Percentiles rank a stretch among this genome's conserved stretches.
These are phyloP conservation scores for Caenorhabditis sp. DNA, from an alignment of 2,888 invertebrate species.

Conservation along the genomic window DNA sequence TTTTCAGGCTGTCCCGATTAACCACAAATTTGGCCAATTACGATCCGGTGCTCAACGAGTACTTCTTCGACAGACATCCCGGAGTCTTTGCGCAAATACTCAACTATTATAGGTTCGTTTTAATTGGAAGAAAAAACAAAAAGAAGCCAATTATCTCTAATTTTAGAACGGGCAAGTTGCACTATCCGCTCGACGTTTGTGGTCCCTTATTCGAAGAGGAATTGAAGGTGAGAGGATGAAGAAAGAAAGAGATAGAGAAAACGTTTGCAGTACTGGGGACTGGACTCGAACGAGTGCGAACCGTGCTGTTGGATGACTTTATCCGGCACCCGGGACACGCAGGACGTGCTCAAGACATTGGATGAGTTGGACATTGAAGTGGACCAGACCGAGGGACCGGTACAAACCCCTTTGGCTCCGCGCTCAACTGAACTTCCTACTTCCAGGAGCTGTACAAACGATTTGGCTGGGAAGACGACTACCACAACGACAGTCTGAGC, in stretches of 20 bases:
- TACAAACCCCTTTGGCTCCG: too few species aligned
- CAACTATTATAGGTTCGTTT: conserved; percentile 88
- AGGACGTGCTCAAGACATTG: conserved; percentile 82
- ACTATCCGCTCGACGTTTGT: conserved; percentile 99
- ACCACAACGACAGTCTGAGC: conserved; percentile 86
- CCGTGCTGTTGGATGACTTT: conserved; percentile 97
- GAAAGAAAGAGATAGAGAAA: too few species aligned
- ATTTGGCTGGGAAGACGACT: conserved; percentile 97
- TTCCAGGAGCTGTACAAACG: conserved; percentile 83
- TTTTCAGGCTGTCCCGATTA: conserved; percentile 81
- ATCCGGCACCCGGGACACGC: conserved; percentile 83
- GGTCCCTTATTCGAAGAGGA: conserved; percentile 99
- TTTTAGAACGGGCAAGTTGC: conserved; percentile 87
- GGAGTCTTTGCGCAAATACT: conserved; percentile 92
- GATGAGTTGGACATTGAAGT: conserved; percentile 77
- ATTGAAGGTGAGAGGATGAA: too few species aligned
- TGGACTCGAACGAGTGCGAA: conserved; percentile 93
- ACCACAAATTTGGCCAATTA: conserved; percentile 98
- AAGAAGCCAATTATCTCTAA: too few species aligned
- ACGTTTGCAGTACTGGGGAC: conserved; percentile 92
- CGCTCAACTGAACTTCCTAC: too few species aligned
- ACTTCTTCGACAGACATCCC: conserved; percentile 92
- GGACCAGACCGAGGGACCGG: conserved; percentile 72
- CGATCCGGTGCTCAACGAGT: conserved; percentile 98
- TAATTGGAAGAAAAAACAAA: background rate